Conservation (phyloP, 1,140 invertebrate genomes). For the Gryllus bimaculatus region DNA sequence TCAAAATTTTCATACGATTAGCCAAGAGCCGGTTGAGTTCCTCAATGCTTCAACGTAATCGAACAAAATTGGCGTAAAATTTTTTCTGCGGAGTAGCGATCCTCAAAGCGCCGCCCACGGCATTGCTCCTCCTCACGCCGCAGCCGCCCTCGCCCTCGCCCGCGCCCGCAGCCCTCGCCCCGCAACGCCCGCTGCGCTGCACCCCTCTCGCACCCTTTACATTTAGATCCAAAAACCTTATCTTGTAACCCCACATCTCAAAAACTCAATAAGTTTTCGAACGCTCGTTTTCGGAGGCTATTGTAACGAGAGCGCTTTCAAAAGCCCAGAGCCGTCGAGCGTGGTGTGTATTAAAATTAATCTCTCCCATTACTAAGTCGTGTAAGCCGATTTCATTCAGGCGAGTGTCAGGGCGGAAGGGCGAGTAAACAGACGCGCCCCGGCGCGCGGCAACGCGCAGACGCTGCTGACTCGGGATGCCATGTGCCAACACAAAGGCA, state of each 20-base stretch:
- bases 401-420: no score
- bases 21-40: not conserved
- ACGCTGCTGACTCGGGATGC: no score
- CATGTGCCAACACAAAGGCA: not conserved
- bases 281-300: not conserved
- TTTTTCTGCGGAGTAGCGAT: not conserved
- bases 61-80: not conserved
- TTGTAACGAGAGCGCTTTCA: not conserved
- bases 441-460: no score
- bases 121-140: no score
- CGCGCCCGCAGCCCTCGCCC: no score
- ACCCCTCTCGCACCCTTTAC: not conserved
- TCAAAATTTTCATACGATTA: not conserved
- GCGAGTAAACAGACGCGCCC: not conserved
- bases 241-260: not conserved
- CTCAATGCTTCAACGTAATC: not conserved
- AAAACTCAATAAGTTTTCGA: not conserved
- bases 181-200: no score
- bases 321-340: not conserved
- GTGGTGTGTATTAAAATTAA: constrained; percentile 1
- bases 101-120: no score
- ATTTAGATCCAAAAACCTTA: not conserved
- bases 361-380: not conserved
- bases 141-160: no score
- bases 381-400: not conserved